These are phyloP conservation scores for Ips typographus DNA, from an alignment of 1,140 invertebrate genomes.

Conservation along the genomic window DNA sequence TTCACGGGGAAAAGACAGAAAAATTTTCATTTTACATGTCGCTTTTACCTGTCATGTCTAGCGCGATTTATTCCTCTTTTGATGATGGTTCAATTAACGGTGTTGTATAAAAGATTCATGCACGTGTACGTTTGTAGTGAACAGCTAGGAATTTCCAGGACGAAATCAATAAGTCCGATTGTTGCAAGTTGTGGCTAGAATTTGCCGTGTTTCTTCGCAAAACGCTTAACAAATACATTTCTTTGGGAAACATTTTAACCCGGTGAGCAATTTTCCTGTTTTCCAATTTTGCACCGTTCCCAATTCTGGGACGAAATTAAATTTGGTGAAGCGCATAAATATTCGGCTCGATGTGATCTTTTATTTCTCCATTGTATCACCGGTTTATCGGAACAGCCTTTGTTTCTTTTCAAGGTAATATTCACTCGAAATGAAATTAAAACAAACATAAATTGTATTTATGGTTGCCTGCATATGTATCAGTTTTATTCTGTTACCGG, in stretches of 20 bases:
- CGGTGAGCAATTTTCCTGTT: slow-evolving; percentile 7
- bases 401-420: slow-evolving; percentile 7
- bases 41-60: not conserved
- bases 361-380: slow-evolving; percentile 12
- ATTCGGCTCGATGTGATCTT: slow-evolving; percentile 7
- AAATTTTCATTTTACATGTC: slow-evolving; percentile 4
- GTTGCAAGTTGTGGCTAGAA: too few relatives aligned
- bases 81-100: not conserved
- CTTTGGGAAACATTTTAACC: not conserved
- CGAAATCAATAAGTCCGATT: too few relatives aligned
- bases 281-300: slow-evolving; percentile 3
- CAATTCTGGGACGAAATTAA: slow-evolving; percentile 13
- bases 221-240: not conserved
- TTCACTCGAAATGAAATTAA: slow-evolving; percentile 8
- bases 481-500: too few relatives aligned
- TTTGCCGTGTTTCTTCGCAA: too few relatives aligned
- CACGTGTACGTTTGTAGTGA: too few relatives aligned
- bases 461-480: too few relatives aligned
- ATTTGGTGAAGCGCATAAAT: slow-evolving; percentile 13
- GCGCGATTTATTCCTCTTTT: not conserved
- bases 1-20: not conserved
- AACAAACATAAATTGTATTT: not conserved
- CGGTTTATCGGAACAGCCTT: not conserved
- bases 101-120: not conserved
- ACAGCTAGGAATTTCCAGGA: too few relatives aligned